A percentile compares a stretch with the other conserved stretches of the same genome.
phyloP scores from a whole-genome alignment of 2,797 vertebrate genomes.

The Danio choprae region DNA sequence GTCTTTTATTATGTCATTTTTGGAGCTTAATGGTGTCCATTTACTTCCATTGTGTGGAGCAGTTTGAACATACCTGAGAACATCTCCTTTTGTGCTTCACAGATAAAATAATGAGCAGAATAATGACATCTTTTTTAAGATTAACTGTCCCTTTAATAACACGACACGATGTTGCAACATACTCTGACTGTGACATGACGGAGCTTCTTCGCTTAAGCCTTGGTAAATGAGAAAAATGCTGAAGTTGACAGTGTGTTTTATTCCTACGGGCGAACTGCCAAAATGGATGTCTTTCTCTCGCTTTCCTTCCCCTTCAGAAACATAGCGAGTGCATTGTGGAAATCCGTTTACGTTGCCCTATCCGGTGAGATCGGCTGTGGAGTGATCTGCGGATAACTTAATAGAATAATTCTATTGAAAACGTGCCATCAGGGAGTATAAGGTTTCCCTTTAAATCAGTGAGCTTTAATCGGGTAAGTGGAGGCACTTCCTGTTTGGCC shows the following conservation, averaged over 20 bases:
- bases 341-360: slow-evolving; percentile 47
- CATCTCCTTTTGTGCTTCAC: background rate
- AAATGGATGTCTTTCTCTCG: slow-evolving; percentile 14
- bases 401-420: slow-evolving; percentile 70
- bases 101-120: background rate
- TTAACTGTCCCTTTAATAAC: background rate
- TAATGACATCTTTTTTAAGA: background rate
- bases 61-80: slow-evolving; percentile 3
- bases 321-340: slow-evolving; percentile 36
- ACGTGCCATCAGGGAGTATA: slow-evolving; percentile 64
- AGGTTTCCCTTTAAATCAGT: slow-evolving; percentile 68
- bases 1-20: background rate
- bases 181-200: slow-evolving; percentile 7
- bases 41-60: background rate
- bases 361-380: slow-evolving; percentile 52
- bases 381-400: slow-evolving; percentile 67
- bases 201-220: background rate
- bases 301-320: background rate
- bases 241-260: background rate
- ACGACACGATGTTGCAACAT: background rate
- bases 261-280: slow-evolving; percentile 2
- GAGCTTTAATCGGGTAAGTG: slow-evolving; percentile 51
- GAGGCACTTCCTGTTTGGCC: slow-evolving; percentile 57
- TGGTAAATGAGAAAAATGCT: slow-evolving; percentile 16
- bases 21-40: background rate